A percentile compares a stretch with the other conserved stretches of the same genome.
Conservation (phyloP, 1,140 invertebrate genomes). For the Phenacoccus solenopsis region DNA sequence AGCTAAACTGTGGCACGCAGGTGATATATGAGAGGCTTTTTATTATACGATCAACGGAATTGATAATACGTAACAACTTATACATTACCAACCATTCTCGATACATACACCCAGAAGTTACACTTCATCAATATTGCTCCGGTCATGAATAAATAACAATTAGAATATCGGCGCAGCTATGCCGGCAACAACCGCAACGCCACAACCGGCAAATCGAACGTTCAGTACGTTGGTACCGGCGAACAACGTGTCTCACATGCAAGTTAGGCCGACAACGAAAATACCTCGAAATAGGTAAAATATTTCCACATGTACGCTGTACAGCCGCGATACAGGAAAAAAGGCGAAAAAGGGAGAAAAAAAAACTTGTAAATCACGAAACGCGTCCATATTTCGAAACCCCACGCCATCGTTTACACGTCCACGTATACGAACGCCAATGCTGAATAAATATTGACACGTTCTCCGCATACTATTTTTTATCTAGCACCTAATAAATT, state of each 20-base stretch:
- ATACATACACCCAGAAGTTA: constrained; percentile 12
- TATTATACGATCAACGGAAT: constrained; percentile 11
- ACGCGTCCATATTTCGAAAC: not conserved
- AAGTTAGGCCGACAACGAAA: too few species aligned
- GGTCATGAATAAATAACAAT: constrained; percentile 16
- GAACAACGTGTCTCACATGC: too few species aligned
- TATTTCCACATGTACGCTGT: too few species aligned
- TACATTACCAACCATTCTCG: constrained; percentile 6
- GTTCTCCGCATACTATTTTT: not conserved
- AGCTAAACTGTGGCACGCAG: constrained; percentile 14
- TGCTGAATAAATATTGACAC: not conserved
- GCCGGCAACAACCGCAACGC: too few species aligned
- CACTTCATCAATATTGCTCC: constrained; percentile 16
- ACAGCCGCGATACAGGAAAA: not conserved
- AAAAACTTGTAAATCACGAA: too few species aligned
- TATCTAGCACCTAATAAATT: not conserved
- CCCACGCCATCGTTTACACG: too few species aligned
- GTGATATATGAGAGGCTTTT: constrained; percentile 15
- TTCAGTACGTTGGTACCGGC: too few species aligned
- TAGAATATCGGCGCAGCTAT: not conserved
- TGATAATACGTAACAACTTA: constrained; percentile 16
- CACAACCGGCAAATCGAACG: too few species aligned
- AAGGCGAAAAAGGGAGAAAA: not conserved
- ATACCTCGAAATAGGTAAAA: too few species aligned
- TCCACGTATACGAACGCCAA: not conserved